These are phyloP conservation scores for Agriopis marginaria DNA, from an alignment of 2,888 invertebrate species.

Conservation along the genomic window DNA sequence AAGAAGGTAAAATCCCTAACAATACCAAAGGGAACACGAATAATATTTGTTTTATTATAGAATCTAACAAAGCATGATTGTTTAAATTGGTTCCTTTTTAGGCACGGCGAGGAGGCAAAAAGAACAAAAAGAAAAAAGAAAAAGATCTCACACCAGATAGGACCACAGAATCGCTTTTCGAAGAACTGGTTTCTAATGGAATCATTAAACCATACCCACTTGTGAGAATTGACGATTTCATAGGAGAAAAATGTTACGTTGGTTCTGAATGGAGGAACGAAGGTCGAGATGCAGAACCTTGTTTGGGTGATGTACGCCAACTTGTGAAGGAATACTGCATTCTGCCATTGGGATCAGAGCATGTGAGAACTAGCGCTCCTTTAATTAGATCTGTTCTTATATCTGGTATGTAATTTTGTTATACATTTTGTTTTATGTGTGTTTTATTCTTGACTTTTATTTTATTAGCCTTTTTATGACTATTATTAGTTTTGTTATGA, in stretches of 20 bases:
- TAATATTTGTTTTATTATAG: neutral
- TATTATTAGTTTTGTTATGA: too few species aligned
- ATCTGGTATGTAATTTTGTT: constrained; percentile 81
- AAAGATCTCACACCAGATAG: constrained; percentile 97
- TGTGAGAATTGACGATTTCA: constrained; percentile 89
- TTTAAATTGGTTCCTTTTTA: constrained; percentile 56
- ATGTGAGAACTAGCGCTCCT: constrained; percentile 89
- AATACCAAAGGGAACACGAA: neutral
- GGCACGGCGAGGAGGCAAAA: constrained; percentile 92
- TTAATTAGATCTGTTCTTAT: constrained; percentile 93
- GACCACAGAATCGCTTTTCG: constrained; percentile 95
- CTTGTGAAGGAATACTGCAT: constrained; percentile 95
- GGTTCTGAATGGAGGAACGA: constrained; percentile 81
- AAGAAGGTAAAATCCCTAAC: constrained; percentile 82
- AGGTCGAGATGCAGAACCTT: constrained; percentile 82
- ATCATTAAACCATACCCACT: constrained; percentile 93
- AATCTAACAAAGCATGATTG: neutral
- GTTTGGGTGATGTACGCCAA: constrained; percentile 94
- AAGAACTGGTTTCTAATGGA: constrained; percentile 96
- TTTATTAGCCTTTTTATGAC: neutral
- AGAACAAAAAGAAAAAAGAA: constrained; percentile 96
- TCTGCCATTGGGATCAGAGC: constrained; percentile 92
- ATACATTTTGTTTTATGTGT: neutral
- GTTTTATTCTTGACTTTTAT: neutral
- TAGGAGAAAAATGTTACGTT: constrained; percentile 92